phyloP scores from a whole-genome alignment of 2,113 vertebrate genomes.

The Chlamydotis undulata region DNA sequence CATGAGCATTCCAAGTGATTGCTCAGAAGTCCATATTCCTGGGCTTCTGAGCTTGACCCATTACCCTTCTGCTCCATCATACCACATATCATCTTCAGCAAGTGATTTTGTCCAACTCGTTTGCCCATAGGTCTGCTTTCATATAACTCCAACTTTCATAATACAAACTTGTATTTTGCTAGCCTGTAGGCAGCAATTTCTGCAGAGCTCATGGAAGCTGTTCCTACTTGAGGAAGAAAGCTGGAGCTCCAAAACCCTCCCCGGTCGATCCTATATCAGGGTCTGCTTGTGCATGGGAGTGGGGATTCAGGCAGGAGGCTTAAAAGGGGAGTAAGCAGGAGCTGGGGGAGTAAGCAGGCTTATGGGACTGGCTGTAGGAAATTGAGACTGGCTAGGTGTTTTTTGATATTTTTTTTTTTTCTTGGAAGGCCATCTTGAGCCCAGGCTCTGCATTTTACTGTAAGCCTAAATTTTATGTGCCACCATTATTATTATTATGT shows the following conservation, averaged over 20 bases:
- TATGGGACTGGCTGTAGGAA: background rate
- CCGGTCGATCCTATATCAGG: background rate
- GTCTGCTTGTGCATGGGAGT: background rate
- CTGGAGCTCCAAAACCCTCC: background rate
- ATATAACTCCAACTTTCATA: background rate
- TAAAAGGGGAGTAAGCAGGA: background rate
- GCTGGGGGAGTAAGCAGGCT: background rate
- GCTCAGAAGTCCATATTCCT: background rate
- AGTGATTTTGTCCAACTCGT: background rate
- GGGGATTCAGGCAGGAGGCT: background rate
- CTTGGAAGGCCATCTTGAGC: background rate
- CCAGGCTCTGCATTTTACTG: background rate
- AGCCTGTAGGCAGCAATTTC: background rate
- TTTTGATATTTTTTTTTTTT: background rate
- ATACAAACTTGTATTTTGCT: background rate
- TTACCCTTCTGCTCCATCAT: background rate
- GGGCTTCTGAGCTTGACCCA: background rate
- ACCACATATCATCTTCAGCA: background rate
- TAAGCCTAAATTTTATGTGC: background rate
- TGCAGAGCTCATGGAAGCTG: background rate
- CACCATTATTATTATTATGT: accelerated
- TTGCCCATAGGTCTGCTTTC: background rate
- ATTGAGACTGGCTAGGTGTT: accelerated
- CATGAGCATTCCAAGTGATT: background rate
- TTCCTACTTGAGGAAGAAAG: background rate